Percentiles rank a stretch among this genome's conserved stretches.
Evolutionary conservation across 1,140 invertebrate genomes (phyloP).

Genomic region (Drosophila auraria): DNA sequence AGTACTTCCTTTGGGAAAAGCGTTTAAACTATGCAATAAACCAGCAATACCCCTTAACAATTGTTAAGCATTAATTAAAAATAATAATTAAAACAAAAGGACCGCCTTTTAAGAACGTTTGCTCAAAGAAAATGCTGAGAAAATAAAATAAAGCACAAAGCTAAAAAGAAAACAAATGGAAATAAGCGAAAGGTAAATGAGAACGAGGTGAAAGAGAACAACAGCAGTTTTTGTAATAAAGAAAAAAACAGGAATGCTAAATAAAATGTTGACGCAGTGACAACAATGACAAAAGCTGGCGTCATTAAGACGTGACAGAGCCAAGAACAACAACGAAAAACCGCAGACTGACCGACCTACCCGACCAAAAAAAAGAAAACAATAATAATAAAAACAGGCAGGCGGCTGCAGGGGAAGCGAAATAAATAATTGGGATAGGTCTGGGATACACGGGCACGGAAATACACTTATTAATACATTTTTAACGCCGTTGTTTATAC

Average conservation of each 20-base stretch:
- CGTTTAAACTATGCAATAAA: too few species aligned
- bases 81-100: background rate
- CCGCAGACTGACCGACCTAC: conserved; percentile 44
- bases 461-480: conserved; percentile 41
- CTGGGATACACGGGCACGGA: conserved; percentile 40
- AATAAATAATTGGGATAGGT: conserved; percentile 74
- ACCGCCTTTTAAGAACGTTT: background rate
- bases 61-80: background rate
- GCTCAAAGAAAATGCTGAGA: background rate
- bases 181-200: conserved; percentile 26
- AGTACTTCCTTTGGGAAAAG: background rate
- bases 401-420: conserved; percentile 3
- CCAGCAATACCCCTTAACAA: background rate
- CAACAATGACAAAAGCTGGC: conserved; percentile 35
- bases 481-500: conserved; percentile 16
- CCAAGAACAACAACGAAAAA: conserved; percentile 42
- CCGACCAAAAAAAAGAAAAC: conserved; percentile 20
- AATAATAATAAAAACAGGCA: conserved; percentile 34
- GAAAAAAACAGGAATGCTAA: conserved; percentile 2
- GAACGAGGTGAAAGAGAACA: conserved; percentile 22
- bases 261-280: conserved; percentile 34
- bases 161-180: background rate
- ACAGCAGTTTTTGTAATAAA: conserved; percentile 16
- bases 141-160: conserved; percentile 4
- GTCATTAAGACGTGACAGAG: conserved; percentile 57